phyloP scores from a whole-genome alignment of 2,888 invertebrate species.

The Tetranychus truncatus region DNA sequence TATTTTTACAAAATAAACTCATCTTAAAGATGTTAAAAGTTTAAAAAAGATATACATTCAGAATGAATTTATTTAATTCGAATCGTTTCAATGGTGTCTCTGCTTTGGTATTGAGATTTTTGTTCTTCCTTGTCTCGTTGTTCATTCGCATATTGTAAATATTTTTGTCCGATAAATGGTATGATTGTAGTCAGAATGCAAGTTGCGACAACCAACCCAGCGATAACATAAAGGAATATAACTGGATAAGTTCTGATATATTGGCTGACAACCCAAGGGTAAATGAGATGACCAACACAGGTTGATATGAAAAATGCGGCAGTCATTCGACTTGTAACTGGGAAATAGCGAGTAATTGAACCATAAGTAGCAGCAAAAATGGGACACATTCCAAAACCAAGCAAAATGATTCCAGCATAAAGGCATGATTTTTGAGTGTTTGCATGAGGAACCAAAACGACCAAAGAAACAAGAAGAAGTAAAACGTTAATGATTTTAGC shows the following conservation, averaged over 20 bases:
- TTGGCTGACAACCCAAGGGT: background rate
- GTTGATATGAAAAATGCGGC: background rate
- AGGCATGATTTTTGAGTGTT: background rate
- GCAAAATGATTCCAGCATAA: background rate
- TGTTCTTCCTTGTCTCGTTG: background rate
- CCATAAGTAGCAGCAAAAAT: conserved; percentile 7
- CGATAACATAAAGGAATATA: background rate
- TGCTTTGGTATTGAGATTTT: background rate
- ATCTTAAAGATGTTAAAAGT: too few species aligned
- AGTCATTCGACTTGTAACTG: background rate
- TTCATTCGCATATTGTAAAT: background rate
- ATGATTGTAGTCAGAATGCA: background rate
- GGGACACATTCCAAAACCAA: conserved; percentile 7
- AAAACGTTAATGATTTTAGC: conserved; percentile 6
- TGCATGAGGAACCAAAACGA: background rate
- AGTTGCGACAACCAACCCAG: background rate
- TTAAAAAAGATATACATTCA: background rate
- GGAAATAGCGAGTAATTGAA: background rate
- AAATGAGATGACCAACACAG: conserved; percentile 5
- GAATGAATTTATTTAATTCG: background rate
- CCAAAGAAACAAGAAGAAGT: background rate
- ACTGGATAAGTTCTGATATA: background rate
- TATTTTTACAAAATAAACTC: too few species aligned
- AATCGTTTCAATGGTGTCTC: background rate
- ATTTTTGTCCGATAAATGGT: conserved; percentile 3